Percentiles rank a stretch among this genome's conserved stretches.
Evolutionary conservation across 1,140 invertebrate species (phyloP).

Genomic region (Atta cephalotes): DNA sequence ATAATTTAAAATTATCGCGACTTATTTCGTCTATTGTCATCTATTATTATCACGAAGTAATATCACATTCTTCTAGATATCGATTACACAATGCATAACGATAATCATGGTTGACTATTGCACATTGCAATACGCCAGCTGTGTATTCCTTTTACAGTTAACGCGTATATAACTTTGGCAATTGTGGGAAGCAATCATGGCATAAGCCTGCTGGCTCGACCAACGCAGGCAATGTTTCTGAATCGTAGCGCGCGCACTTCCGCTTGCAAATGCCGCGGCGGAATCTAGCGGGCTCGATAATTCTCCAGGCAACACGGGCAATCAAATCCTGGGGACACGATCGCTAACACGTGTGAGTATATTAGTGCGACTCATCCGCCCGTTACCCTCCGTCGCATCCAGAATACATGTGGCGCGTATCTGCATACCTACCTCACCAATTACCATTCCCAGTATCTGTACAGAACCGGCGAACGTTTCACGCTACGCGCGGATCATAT

Average conservation of each 20-base stretch:
- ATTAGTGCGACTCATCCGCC: constrained; percentile 71
- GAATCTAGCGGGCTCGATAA: constrained; percentile 78
- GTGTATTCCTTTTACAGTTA: constrained; percentile 52
- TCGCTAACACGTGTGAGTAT: constrained; percentile 81
- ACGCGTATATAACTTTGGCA: constrained; percentile 52
- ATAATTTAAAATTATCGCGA: neutral
- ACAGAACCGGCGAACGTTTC: constrained; percentile 69
- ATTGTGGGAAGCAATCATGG: constrained; percentile 59
- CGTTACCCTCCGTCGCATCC: constrained; percentile 33
- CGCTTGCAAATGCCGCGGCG: constrained; percentile 72
- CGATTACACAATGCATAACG: neutral
- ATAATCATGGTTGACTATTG: neutral
- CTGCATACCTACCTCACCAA: constrained; percentile 80
- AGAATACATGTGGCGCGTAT: constrained; percentile 79
- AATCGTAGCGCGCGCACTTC: constrained; percentile 69
- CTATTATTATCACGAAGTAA: neutral
- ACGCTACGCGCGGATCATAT: constrained; percentile 70
- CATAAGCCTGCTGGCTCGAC: constrained; percentile 44
- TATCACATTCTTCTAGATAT: constrained; percentile 6
- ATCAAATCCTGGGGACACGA: constrained; percentile 81
- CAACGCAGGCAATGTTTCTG: constrained; percentile 68
- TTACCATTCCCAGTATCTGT: constrained; percentile 77
- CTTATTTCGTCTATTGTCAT: neutral
- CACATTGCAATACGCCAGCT: constrained; percentile 16
- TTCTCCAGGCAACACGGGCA: constrained; percentile 81